Base-by-base conservation (phyloP, 2,113 vertebrate genomes). In the Tichodroma muraria region DNA sequence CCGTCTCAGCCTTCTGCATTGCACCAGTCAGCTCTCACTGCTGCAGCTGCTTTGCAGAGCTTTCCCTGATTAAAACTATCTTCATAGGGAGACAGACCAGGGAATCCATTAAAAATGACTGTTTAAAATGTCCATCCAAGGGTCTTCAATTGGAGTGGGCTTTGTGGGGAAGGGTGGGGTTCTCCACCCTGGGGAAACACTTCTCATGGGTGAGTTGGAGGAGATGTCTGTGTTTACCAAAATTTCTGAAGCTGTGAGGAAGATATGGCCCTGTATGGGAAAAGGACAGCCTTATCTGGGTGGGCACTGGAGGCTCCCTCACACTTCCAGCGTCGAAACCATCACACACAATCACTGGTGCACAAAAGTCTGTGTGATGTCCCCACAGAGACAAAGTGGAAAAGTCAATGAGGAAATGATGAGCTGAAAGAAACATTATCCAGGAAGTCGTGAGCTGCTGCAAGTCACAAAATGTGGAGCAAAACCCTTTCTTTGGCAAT, bases 1-100 rank as follows among this genome's bases (percentile, higher is more conserved):
- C 84, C 59, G 47, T 27, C 61, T 81, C 53, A 45, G 71, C 81
- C 60, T 65, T 81, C 85, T 87, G 52, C 77, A 49, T 38, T 31
- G 0, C 31, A 25, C 28, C 59, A 6, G 0, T 18, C 63, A 60
- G 49, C 54, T 57, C 33, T 45, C 4, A 1, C 22, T 25, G 54
- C 56, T 5, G 3, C 65, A 52, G 19, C 20, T 0, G 2, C 60
- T 40, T 42, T 60, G 56, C 23, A 42, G 54, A 65, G 54, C 28
- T 21, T 61, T 66, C 17, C n/a, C 24, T 28, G 8, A 56, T 20
- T 33, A 13, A 72, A 81, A 23, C 37, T 4, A 4, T 8, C 63
- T 68, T 53, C n/a, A 3, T 0, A 20, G 11, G 27, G 38, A 89
- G 19, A 14, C 44, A 80, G 77, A 31, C 8, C 9, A 19, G 33